phyloP scores from a whole-genome alignment of 2,113 vertebrate genomes.

The Gadus macrocephalus region DNA sequence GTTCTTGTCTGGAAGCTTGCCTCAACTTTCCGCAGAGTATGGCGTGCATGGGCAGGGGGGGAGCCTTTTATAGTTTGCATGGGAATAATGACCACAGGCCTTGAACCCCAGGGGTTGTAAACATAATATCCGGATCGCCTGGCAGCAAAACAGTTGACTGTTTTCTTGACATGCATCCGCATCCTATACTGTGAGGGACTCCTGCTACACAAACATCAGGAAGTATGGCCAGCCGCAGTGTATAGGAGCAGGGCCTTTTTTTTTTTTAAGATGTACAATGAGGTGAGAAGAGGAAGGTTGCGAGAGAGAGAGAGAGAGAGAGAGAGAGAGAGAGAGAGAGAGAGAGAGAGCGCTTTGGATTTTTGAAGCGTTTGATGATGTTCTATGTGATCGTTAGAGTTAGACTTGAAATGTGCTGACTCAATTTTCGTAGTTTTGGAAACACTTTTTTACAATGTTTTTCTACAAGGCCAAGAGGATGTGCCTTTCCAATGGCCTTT shows the following conservation, averaged over 20 bases:
- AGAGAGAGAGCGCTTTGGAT: background rate
- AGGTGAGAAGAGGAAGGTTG: background rate
- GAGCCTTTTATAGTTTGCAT: constrained; percentile 27
- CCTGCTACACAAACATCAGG: constrained; percentile 16
- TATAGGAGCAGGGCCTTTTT: background rate
- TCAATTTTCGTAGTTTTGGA: too few species aligned
- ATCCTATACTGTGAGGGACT: background rate
- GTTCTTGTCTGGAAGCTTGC: too few species aligned
- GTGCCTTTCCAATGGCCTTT: too few species aligned
- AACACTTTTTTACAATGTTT: too few species aligned
- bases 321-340: background rate
- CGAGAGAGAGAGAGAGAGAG: background rate
- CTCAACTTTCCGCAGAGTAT: too few species aligned
- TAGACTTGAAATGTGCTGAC: too few species aligned
- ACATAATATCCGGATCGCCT: constrained; percentile 41
- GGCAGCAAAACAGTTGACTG: constrained; percentile 17
- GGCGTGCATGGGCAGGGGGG: background rate
- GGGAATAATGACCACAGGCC: constrained; percentile 31
- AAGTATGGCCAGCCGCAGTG: constrained; percentile 8
- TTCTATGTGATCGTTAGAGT: too few species aligned
- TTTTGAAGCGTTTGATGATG: too few species aligned
- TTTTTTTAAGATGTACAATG: too few species aligned
- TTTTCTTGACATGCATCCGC: constrained; percentile 14
- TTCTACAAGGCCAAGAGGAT: too few species aligned
- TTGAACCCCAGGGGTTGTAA: constrained; percentile 26